Evolutionary conservation across 2,888 invertebrate genomes (phyloP), one percentile per base, ranked within the genome.

Genomic region (Leptarthrus brevirostris): DNA sequence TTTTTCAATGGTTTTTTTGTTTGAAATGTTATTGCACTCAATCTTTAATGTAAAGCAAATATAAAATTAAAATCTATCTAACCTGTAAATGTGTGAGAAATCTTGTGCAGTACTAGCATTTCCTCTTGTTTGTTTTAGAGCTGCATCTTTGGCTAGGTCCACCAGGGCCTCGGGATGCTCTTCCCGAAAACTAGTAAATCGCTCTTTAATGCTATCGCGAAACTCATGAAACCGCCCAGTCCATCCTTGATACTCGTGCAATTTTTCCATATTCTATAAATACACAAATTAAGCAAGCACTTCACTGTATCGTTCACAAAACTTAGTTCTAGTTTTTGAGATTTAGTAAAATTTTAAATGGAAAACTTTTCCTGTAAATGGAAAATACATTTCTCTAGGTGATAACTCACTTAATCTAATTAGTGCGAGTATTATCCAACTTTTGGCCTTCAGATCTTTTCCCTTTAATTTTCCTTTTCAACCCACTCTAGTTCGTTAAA

Each of bases 171-270:
- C 83, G 0, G 88, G 87, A 79, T 89, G 87, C 73, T 87, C 84
- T 77, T 92, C 90, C 74, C 88, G 89, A 87, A 90, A 91, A 16
- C 81, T 83, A 1, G 87, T 81, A 87, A 89, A 90, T 75, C 87
- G 87, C 80, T 91, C 91, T 73, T 87, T 88, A 40, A 90, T 86
- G 73, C 86, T 86, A 77, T 93, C 92, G 56, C 91, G 87, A 76
- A 88, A 86, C 18, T 88, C 87, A 80, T 94, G 94, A 26, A 92
- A 81, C 22, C 92, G 87, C 5, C 94, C 94, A 1, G 90, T 83
- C 69, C 90, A 85, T 0, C 94, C 94, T 82, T 93, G 91, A 82
- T 94, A 94, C 79, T 93, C 92, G 80, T 92, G 89, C 71, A 94
- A 83, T 83, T 94, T 94, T 78, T 94, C 93, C 80, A 91, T 90